Conservation (phyloP, 2,888 invertebrate genomes). For the Catocala fraxini region DNA sequence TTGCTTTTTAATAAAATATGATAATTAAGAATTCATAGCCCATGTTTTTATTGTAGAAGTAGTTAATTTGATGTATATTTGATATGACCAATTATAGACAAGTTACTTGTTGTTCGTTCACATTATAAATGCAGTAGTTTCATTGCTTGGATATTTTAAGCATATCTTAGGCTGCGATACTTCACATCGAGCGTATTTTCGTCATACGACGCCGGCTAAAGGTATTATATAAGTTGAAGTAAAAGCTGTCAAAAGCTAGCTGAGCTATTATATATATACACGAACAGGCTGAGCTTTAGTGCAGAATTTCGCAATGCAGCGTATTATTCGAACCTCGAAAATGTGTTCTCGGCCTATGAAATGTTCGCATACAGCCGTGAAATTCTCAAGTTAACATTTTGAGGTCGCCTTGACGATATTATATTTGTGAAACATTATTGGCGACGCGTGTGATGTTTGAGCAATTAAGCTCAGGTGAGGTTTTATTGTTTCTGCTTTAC, state of each 20-base stretch:
- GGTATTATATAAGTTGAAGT: no score
- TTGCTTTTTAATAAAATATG: no score
- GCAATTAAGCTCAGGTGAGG: slow-evolving; percentile 38
- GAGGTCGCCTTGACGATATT: slow-evolving; percentile 41
- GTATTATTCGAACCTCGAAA: slow-evolving; percentile 4
- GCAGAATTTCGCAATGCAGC: not conserved
- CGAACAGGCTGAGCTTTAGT: slow-evolving; percentile 1
- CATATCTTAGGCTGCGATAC: no score
- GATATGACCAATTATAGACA: no score
- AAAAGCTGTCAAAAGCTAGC: not conserved
- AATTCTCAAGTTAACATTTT: slow-evolving; percentile 44
- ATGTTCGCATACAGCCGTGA: slow-evolving; percentile 33
- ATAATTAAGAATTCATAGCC: no score
- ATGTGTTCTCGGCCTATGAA: slow-evolving; percentile 28
- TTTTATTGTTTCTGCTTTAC: slow-evolving; percentile 23
- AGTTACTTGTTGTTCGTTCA: no score
- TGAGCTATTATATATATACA: not conserved
- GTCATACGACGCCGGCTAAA: no score
- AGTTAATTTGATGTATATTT: no score
- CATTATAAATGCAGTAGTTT: no score
- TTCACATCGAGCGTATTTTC: no score
- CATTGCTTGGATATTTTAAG: no score
- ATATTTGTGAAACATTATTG: slow-evolving; percentile 45
- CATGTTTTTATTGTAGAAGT: no score
- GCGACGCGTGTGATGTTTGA: slow-evolving; percentile 37